phyloP scores from a whole-genome alignment of 2,888 invertebrate species.

The Ophion obscuratus region DNA sequence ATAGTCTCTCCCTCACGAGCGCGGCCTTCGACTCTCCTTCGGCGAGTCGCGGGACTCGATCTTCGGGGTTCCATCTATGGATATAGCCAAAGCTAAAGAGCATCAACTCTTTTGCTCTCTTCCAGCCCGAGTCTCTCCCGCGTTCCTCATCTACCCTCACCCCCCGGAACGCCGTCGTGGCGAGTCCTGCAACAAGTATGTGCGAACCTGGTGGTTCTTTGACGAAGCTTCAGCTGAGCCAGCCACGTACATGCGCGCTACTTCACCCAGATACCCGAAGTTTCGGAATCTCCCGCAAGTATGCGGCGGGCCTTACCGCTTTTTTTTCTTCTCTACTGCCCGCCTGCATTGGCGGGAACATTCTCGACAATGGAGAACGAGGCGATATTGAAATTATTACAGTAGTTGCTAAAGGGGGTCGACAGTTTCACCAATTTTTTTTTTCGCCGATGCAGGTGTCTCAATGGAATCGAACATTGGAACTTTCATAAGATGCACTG shows the following conservation, averaged over 20 bases:
- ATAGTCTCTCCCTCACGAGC: slow-evolving; percentile 45
- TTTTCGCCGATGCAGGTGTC: too few relatives aligned
- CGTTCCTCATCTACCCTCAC: slow-evolving; percentile 40
- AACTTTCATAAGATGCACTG: too few relatives aligned
- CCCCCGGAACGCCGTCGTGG: not conserved
- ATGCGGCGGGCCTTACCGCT: not conserved
- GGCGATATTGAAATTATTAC: not conserved
- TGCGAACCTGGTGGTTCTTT: slow-evolving; percentile 12
- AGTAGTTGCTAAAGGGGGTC: not conserved
- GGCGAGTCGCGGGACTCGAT: slow-evolving; percentile 53
- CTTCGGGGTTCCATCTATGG: slow-evolving; percentile 73
- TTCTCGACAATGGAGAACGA: not conserved
- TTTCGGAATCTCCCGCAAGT: not conserved
- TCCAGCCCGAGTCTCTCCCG: slow-evolving; percentile 58
- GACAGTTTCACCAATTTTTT: too few relatives aligned
- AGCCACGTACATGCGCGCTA: not conserved
- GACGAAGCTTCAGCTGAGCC: not conserved
- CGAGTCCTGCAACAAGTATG: not conserved
- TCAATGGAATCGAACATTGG: too few relatives aligned
- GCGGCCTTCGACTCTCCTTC: slow-evolving; percentile 63
- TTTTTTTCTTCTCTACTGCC: not conserved
- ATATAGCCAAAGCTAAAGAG: slow-evolving; percentile 50
- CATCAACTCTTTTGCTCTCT: slow-evolving; percentile 46
- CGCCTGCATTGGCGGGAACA: not conserved
- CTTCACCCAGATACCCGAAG: not conserved